Conservation (phyloP, 2,113 vertebrate species). For the Hippocampus comes region DNA sequence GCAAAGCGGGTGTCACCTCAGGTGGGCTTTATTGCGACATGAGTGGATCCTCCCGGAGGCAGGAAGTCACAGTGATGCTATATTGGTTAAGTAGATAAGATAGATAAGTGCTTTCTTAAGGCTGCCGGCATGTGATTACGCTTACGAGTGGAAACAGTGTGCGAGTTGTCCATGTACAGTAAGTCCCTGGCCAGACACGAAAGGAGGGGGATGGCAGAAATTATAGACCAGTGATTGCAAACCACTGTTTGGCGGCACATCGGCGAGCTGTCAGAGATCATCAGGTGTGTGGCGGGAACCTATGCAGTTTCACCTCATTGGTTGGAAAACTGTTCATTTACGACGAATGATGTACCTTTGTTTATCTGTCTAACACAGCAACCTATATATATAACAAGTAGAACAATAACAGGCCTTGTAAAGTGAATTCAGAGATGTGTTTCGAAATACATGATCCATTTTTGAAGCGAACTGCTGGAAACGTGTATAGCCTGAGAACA, state of each 20-base stretch:
- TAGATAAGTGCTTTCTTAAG: slow-evolving; percentile 66
- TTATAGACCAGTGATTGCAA: not conserved
- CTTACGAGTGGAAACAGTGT: slow-evolving; percentile 44
- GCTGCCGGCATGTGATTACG: slow-evolving; percentile 50
- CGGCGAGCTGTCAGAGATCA: not conserved
- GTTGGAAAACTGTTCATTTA: not conserved
- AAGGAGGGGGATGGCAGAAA: not conserved
- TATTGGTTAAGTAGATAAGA: slow-evolving; percentile 71
- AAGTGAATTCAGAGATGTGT: not conserved
- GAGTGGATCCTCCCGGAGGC: slow-evolving; percentile 22
- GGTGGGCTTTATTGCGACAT: slow-evolving; percentile 32
- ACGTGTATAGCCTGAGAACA: too few species aligned
- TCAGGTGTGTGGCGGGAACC: not conserved
- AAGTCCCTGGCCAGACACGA: not conserved
- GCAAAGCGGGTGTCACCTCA: not conserved
- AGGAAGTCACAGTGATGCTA: slow-evolving; percentile 53
- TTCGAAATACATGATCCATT: too few species aligned
- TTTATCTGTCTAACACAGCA: too few species aligned
- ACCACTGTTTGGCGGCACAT: not conserved
- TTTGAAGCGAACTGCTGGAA: too few species aligned
- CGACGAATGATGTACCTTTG: not conserved
- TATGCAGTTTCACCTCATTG: not conserved
- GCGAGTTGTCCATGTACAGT: slow-evolving; percentile 11
- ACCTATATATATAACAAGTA: too few species aligned
- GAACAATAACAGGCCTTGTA: too few species aligned